phyloP scores from a whole-genome alignment of 2,113 vertebrate genomes.

The Geococcyx californianus region DNA sequence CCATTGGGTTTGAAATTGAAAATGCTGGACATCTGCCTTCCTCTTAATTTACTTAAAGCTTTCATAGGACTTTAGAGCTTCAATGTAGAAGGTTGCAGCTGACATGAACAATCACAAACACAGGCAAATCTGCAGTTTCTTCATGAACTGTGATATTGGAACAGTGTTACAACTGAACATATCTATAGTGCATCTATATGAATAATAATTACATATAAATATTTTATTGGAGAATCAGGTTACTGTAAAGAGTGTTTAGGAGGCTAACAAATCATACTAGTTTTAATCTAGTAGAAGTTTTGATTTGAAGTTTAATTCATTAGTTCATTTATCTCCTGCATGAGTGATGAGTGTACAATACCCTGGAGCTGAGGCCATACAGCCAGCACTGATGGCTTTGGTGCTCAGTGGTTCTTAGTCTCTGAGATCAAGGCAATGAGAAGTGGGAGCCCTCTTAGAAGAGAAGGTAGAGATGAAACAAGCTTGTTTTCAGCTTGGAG shows the following conservation, averaged over 20 bases:
- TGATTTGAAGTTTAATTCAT: too few species aligned
- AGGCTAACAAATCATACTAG: not conserved
- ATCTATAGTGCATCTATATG: not conserved
- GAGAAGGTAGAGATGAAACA: not conserved
- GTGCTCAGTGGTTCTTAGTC: not conserved
- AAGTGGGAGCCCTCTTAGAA: not conserved
- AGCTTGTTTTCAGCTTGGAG: not conserved
- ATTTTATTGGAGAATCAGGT: not conserved
- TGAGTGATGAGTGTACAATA: not conserved
- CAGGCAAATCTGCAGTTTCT: not conserved
- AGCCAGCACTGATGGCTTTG: not conserved
- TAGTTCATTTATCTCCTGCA: not conserved
- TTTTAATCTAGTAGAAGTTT: too few species aligned
- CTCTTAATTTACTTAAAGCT: not conserved
- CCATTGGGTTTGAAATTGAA: not conserved
- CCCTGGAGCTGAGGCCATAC: not conserved
- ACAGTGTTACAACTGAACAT: not conserved
- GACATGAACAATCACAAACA: rapidly evolving
- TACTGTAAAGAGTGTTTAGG: not conserved
- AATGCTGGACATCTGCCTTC: not conserved
- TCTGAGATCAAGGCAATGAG: not conserved
- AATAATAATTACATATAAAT: not conserved
- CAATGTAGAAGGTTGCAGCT: not conserved
- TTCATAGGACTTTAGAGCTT: rapidly evolving
- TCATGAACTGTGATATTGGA: not conserved